These are phyloP conservation scores for Diuraphis noxia DNA, from an alignment of 1,140 invertebrate species.

Conservation along the genomic window DNA sequence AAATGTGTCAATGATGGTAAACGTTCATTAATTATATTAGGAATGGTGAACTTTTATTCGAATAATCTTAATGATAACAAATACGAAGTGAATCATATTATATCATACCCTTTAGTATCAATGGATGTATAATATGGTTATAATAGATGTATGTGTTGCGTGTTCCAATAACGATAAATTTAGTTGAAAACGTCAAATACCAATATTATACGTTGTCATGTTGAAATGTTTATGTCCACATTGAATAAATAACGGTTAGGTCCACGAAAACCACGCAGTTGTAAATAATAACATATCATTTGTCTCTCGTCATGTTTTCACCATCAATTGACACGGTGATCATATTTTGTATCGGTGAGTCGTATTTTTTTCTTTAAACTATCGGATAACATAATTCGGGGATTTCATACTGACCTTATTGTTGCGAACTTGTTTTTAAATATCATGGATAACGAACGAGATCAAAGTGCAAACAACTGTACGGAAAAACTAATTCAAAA, in stretches of 20 bases:
- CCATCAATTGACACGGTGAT: background rate
- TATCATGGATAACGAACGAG: background rate
- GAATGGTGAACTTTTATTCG: background rate
- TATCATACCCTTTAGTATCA: background rate
- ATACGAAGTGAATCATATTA: background rate
- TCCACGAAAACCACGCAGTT: background rate
- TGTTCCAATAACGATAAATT: background rate
- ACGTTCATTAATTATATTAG: background rate
- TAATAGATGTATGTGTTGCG: background rate
- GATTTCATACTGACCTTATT: background rate
- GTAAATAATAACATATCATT: background rate
- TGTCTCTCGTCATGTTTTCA: too few species aligned
- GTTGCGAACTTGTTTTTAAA: background rate
- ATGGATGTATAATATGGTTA: background rate
- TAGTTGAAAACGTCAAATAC: background rate
- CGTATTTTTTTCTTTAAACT: background rate
- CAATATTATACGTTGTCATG: background rate
- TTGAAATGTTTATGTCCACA: background rate
- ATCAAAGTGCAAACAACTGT: background rate
- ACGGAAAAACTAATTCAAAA: background rate
- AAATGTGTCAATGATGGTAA: background rate
- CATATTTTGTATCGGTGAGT: background rate
- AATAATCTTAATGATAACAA: background rate
- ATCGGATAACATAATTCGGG: background rate
- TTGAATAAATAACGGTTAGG: constrained; percentile 7